phyloP scores from a whole-genome alignment of 2,797 vertebrate genomes.

The Gadopsis marmoratus region DNA sequence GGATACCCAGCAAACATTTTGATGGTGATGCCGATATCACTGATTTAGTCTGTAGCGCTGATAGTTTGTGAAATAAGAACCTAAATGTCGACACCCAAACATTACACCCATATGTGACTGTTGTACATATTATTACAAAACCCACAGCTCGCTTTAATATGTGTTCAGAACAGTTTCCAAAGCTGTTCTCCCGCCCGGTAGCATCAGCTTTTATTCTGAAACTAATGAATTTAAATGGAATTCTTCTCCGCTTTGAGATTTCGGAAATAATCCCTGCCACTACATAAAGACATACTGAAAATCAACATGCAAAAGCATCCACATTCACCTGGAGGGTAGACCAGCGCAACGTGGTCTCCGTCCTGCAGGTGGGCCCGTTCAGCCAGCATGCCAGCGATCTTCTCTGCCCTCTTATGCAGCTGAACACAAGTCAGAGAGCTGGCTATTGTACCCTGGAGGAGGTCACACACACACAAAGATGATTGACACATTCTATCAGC shows the following conservation, averaged over 20 bases:
- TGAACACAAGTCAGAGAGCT: slow-evolving; percentile 95
- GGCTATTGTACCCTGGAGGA: slow-evolving; percentile 91
- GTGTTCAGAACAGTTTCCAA: not conserved
- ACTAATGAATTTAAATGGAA: no score
- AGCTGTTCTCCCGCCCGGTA: not conserved
- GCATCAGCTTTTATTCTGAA: slow-evolving; percentile 5
- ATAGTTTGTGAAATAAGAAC: no score
- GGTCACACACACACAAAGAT: slow-evolving; percentile 24
- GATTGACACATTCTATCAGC: slow-evolving; percentile 58
- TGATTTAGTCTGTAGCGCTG: no score
- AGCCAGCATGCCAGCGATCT: slow-evolving; percentile 94
- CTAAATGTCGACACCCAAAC: no score
- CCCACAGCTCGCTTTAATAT: not conserved
- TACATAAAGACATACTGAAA: not conserved
- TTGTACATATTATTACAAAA: no score
- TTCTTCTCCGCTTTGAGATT: not conserved
- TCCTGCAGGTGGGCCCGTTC: slow-evolving; percentile 95
- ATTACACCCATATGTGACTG: no score
- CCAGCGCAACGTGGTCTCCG: slow-evolving; percentile 95
- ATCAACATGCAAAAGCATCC: not conserved
- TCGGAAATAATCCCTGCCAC: not conserved
- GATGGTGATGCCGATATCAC: no score
- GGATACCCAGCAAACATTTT: no score
- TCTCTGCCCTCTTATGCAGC: slow-evolving; percentile 96
- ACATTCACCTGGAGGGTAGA: slow-evolving; percentile 93